Evolutionary conservation across 2,888 invertebrate species (phyloP), one percentile per base, ranked within the genome.

Genomic region (Epistrophe eligans): DNA sequence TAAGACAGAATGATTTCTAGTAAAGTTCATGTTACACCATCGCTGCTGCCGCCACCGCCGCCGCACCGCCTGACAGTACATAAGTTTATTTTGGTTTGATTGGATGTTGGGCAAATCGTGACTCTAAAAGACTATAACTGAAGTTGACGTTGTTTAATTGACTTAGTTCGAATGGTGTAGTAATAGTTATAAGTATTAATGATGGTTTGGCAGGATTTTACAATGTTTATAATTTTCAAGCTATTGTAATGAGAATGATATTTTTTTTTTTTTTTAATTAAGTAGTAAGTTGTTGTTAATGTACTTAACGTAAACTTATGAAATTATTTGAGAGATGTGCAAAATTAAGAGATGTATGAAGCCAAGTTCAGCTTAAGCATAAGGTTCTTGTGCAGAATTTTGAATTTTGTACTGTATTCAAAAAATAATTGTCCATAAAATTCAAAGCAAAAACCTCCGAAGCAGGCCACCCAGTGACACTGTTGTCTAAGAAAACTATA

Each of bases 21-120:
- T 79, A 87, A 87, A 87, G 83, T 83, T 87, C 87, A 87, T 79
- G 83, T 79, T 87, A 62, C 83, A 79, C 76, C 83, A 83, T 70
- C 66, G 1, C 19, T 4, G 5, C 19, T 11, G 13, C 50, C 5
- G 5, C 19, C 17, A 1, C 1, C 1, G 0, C 48, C n/a, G n/a
- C 45, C 9, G 9, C 8, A 17, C 5, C 11, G 38, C 38, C 38
- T 11, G 38, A 38, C 40, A 13, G 13, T 43, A 48, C 43, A 38
- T 11, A 10, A 10, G 1, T 19, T 48, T 32, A 24, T 24, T 17
- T 32, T 32, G 17, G 35, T 40, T 48, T 0, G 32, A 40, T 40
- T 35, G 24, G 57, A 35, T 66, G 52, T 58, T 83, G 72, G 66
- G 17, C 50, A 35, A 72, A 35, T 83, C 82, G 87, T 87, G 87